Percentiles rank a stretch among this genome's conserved stretches.
phyloP scores from a whole-genome alignment of 1,140 invertebrate species.

The Monochamus saltuarius region DNA sequence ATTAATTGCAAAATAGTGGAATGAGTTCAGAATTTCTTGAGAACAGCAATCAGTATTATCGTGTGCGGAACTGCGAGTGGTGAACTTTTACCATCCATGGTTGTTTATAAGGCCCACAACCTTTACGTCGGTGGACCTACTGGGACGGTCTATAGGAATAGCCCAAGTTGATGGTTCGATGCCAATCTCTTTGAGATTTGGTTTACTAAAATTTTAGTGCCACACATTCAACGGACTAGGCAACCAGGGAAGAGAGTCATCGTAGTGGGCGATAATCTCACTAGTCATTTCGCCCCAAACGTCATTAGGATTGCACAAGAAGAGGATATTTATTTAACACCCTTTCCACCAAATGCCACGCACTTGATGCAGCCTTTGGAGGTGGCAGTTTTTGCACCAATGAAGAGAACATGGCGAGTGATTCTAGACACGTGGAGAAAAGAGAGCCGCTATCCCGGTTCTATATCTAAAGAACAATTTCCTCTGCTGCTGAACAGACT shows the following conservation, averaged over 20 bases:
- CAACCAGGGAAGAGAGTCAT: slow-evolving; percentile 12
- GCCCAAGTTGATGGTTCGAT: slow-evolving; percentile 44
- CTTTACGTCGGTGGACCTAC: slow-evolving; percentile 40
- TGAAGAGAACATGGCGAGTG: slow-evolving; percentile 44
- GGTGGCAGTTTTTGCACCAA: slow-evolving; percentile 46
- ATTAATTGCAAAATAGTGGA: not conserved
- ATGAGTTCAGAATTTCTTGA: slow-evolving; percentile 4
- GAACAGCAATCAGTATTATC: slow-evolving; percentile 32
- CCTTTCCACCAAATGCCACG: slow-evolving; percentile 45
- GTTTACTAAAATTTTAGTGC: slow-evolving; percentile 20
- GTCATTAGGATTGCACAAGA: slow-evolving; percentile 4
- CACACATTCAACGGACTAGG: slow-evolving; percentile 13
- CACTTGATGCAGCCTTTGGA: slow-evolving; percentile 50
- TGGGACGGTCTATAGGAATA: slow-evolving; percentile 30
- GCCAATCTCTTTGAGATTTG: slow-evolving; percentile 41
- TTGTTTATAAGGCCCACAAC: slow-evolving; percentile 50
- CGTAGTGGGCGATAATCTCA: slow-evolving; percentile 23
- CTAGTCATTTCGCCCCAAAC: slow-evolving; percentile 21
- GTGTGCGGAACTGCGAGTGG: slow-evolving; percentile 34
- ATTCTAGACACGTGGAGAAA: slow-evolving; percentile 41
- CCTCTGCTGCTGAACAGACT: no score
- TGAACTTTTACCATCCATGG: slow-evolving; percentile 38
- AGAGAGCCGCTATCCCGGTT: slow-evolving; percentile 10
- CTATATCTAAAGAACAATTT: no score
- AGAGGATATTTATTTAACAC: slow-evolving; percentile 24